A percentile compares a stretch with the other conserved stretches of the same genome.
Conservation (phyloP, 1,140 invertebrate species). For the Lepidurus couesii region DNA sequence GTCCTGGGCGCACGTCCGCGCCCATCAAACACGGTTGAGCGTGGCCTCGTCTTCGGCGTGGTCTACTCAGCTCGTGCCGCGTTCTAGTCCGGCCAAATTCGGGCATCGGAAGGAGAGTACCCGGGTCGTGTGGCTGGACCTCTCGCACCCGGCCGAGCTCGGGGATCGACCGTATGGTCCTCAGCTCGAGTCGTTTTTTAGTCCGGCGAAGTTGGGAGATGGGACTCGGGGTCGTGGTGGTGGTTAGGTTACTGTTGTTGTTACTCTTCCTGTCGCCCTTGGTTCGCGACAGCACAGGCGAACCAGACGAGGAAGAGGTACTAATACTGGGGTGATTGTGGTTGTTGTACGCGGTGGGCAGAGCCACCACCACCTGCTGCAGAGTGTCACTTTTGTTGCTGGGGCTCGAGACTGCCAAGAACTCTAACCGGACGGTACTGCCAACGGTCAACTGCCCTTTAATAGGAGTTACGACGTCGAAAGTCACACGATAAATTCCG, state of each 20-base stretch:
- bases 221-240: not conserved
- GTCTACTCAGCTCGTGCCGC: conserved; percentile 42
- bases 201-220: conserved; percentile 27
- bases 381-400: conserved; percentile 20
- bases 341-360: not conserved
- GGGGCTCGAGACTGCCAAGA: conserved; percentile 45
- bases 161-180: too few relatives aligned
- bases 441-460: conserved; percentile 52
- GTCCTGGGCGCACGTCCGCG: conserved; percentile 56
- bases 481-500: conserved; percentile 57
- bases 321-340: not conserved
- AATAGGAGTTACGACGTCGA: conserved; percentile 57
- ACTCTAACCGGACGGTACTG: conserved; percentile 50
- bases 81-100: conserved; percentile 38
- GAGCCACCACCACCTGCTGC: not conserved
- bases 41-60: not conserved
- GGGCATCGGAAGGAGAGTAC: conserved; percentile 40
- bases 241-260: not conserved
- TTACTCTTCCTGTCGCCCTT: not conserved
- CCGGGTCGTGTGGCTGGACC: too few relatives aligned
- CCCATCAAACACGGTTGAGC: conserved; percentile 42
- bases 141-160: too few relatives aligned
- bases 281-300: conserved; percentile 2
- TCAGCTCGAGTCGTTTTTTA: too few relatives aligned
- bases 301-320: not conserved